Base-by-base conservation (phyloP, 2,888 invertebrate species). In the Papilio protenor region DNA sequence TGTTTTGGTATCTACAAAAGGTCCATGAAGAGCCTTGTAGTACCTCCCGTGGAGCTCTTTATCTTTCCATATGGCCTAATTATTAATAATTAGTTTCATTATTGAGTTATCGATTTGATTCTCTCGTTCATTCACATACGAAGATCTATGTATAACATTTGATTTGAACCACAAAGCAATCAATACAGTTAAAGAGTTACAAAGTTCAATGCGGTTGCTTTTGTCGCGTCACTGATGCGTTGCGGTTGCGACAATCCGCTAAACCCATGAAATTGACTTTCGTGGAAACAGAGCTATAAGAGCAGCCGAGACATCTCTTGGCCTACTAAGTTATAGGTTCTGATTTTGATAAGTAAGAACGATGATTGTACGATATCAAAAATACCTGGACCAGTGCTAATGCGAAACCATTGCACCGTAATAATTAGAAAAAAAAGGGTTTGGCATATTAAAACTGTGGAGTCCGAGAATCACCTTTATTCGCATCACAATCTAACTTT, bases 251-350 rank as follows among this genome's bases (percentile, higher is more conserved):
- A 87, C 87, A 82, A 81, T 80, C 80, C 84, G 83, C 87, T 89
- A 88, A 87, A 85, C 84, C 86, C 90, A 87, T 88, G 91, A 92
- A 92, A 91, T 92, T 89, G 88, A 88, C 90, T 90, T 91, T 92
- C 87, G 86, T 84, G 86, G 87, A 87, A 88, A 84, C 85, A 86
- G 86, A 87, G 88, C 84, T 23, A 6, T 16, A 33, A 83, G 84
- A 82, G 75, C 64, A 79, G 79, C 84, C 84, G 83, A 84, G 84
- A 45, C 83, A 83, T 18, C 33, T 27, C 27, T 27, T 2, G 27
- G 27, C 27, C 27, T 27, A 27, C 27, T 1, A 27, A 27, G 27
- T 27, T 27, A 2, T 27, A 79, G 64, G 80, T 81, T 83, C 83
- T 79, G 80, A 84, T 83, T 86, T 81, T 77, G 73, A 27, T 27